These are phyloP conservation scores for Sander lucioperca DNA, from an alignment of 2,113 vertebrate genomes.

Conservation along the genomic window DNA sequence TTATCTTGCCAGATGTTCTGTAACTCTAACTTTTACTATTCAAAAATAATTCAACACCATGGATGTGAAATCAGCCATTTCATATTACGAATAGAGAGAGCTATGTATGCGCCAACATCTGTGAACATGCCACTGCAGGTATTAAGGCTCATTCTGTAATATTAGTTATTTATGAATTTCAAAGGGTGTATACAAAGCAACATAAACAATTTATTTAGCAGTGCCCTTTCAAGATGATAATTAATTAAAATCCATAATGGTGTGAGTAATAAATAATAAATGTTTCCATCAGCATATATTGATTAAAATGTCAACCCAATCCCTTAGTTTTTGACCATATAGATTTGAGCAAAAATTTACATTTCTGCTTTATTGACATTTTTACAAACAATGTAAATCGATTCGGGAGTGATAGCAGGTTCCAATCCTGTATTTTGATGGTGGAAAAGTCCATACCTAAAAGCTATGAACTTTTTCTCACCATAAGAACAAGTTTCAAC, in stretches of 20 bases:
- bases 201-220: not conserved
- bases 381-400: not conserved
- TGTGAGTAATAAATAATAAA: not conserved
- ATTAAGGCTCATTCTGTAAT: not conserved
- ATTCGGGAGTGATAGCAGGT: not conserved
- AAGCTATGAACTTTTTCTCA: conserved; percentile 1
- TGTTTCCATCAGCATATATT: not conserved
- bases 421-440: not conserved
- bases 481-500: conserved; percentile 36
- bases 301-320: not conserved
- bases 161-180: not conserved
- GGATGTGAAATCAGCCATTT: not conserved
- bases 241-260: too few relatives aligned
- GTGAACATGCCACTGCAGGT: not conserved
- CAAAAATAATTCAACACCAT: not conserved
- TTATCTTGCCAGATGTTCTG: not conserved
- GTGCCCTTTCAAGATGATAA: too few relatives aligned
- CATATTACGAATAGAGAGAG: not conserved
- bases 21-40: not conserved
- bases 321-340: not conserved
- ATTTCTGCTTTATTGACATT: not conserved
- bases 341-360: not conserved
- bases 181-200: not conserved
- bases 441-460: not conserved
- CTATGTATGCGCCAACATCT: not conserved